Evolutionary conservation across 2,888 invertebrate genomes (phyloP).

Genomic region (Plusia festucae): DNA sequence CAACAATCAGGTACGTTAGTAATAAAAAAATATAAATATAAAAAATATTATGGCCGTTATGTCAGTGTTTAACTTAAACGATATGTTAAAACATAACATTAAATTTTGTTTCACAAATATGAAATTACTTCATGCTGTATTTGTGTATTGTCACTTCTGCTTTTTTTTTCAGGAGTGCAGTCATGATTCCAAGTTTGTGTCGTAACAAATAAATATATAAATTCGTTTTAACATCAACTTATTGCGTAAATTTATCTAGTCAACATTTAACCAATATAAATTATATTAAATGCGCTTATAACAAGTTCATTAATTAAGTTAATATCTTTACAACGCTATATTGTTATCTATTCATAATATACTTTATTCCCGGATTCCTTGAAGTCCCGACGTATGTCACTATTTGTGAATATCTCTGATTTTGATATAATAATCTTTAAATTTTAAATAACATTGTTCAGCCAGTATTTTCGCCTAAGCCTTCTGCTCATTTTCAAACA

Average conservation of each 20-base stretch:
- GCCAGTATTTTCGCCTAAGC: neutral
- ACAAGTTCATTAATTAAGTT: conserved; percentile 38
- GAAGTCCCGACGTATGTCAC: conserved; percentile 26
- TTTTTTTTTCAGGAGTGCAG: neutral
- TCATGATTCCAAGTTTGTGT: neutral
- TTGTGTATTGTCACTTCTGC: neutral
- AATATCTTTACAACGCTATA: conserved; percentile 50
- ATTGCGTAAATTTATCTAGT: conserved; percentile 47
- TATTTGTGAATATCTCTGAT: conserved; percentile 22
- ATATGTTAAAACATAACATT: conserved; percentile 35
- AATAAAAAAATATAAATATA: conserved; percentile 38
- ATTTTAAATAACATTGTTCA: neutral
- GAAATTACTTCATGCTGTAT: conserved; percentile 16
- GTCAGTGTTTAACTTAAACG: conserved; percentile 38
- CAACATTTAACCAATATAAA: conserved; percentile 46
- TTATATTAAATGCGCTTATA: conserved; percentile 46
- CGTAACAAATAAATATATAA: conserved; percentile 41
- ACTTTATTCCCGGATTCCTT: conserved; percentile 35
- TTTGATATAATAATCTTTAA: conserved; percentile 3
- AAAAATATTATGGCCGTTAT: conserved; percentile 52
- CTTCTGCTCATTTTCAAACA: neutral
- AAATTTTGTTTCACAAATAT: conserved; percentile 10
- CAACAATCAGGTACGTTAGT: conserved; percentile 59
- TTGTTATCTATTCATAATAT: conserved; percentile 54
- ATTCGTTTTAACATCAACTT: conserved; percentile 46